These are phyloP conservation scores for Acrocyrtus sp. DNA, from an alignment of 2,888 invertebrate genomes.

Conservation along the genomic window DNA sequence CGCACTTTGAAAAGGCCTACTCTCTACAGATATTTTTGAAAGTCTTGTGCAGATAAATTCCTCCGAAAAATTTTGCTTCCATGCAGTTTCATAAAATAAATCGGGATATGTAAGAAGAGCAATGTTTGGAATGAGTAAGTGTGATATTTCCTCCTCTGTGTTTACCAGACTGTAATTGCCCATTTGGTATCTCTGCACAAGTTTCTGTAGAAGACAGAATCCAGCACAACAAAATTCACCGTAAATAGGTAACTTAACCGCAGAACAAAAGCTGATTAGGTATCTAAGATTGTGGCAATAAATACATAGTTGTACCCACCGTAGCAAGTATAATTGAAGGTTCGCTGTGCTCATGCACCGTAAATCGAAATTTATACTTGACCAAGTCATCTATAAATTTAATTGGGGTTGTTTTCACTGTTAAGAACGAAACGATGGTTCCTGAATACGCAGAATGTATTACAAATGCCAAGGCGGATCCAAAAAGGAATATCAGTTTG, in stretches of 20 bases:
- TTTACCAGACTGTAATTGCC: slow-evolving; percentile 8
- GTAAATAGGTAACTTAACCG: not conserved
- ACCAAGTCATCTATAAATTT: slow-evolving; percentile 34
- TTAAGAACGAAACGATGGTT: slow-evolving; percentile 47
- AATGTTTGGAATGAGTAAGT: slow-evolving; percentile 10
- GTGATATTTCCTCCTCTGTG: slow-evolving; percentile 46
- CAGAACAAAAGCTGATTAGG: not conserved
- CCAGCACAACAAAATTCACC: not conserved
- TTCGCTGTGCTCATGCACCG: slow-evolving; percentile 43
- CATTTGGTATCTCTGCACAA: slow-evolving; percentile 27
- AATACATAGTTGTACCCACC: slow-evolving; percentile 13
- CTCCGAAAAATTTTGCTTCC: slow-evolving; percentile 37
- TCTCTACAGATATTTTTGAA: slow-evolving; percentile 19
- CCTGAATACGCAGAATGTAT: slow-evolving; percentile 48
- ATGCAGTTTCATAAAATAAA: slow-evolving; percentile 48
- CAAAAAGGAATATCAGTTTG: slow-evolving; percentile 27
- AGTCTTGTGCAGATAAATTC: slow-evolving; percentile 37
- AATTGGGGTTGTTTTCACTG: slow-evolving; percentile 37
- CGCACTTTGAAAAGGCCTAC: slow-evolving; percentile 40
- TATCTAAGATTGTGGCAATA: not conserved
- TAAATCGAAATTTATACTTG: slow-evolving; percentile 34
- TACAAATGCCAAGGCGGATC: slow-evolving; percentile 32
- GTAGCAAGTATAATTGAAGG: slow-evolving; percentile 13
- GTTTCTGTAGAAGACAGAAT: slow-evolving; percentile 18
- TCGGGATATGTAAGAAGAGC: slow-evolving; percentile 51